A percentile compares a stretch with the other conserved stretches of the same genome.
Conservation (phyloP, 2,888 invertebrate genomes). For the Drosophila gaucha region DNA sequence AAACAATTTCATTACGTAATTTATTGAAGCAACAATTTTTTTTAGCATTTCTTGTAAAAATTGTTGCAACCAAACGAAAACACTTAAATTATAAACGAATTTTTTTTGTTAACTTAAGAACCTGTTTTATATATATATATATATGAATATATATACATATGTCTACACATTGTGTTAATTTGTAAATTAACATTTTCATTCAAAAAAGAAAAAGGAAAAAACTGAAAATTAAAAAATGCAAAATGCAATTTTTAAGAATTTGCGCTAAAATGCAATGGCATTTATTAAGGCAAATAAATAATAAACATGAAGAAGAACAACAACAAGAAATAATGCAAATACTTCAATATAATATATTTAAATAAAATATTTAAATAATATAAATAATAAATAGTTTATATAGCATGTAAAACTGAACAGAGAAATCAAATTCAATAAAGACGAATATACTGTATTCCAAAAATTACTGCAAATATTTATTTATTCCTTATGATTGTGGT, state of each 20-base stretch:
- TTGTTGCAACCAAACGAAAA: conserved; percentile 47
- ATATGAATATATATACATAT: conserved; percentile 10
- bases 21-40: conserved; percentile 47
- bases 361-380: conserved; percentile 60
- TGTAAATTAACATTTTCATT: conserved; percentile 59
- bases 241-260: conserved; percentile 40
- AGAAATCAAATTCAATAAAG: conserved; percentile 78
- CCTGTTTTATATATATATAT: conserved; percentile 40
- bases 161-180: conserved; percentile 52
- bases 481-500: no score
- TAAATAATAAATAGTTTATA: conserved; percentile 71
- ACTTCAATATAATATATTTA: conserved; percentile 58
- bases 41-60: conserved; percentile 67
- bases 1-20: conserved; percentile 40
- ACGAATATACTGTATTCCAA: conserved; percentile 78
- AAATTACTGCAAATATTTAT: conserved; percentile 5
- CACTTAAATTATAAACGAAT: conserved; percentile 31
- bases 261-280: conserved; percentile 31
- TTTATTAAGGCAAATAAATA: conserved; percentile 42
- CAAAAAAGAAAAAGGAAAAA: conserved; percentile 1
- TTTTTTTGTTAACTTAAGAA: conserved; percentile 60
- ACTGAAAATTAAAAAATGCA: conserved; percentile 13
- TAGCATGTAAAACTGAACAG: conserved; percentile 78
- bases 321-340: conserved; percentile 32
- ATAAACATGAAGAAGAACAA: conserved; percentile 12